phyloP scores from a whole-genome alignment of 2,797 vertebrate species.

The Eurystomus glaucurus region DNA sequence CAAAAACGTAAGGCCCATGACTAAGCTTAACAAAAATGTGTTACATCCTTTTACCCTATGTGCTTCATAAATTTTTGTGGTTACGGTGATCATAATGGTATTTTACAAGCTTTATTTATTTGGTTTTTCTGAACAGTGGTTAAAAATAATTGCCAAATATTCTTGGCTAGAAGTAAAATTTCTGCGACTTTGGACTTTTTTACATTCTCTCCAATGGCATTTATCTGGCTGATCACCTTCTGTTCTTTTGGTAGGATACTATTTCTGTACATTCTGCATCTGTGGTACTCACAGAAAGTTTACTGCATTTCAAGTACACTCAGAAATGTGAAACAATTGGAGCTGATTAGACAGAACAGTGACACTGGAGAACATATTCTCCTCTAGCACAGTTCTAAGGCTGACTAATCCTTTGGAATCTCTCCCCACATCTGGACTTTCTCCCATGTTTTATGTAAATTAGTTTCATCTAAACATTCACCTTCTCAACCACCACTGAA shows the following conservation, averaged over 20 bases:
- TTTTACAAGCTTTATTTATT: not conserved
- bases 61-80: not conserved
- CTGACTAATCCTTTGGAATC: slow-evolving; percentile 58
- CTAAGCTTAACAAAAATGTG: not conserved
- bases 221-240: slow-evolving; percentile 65
- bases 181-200: not conserved
- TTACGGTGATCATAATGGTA: not conserved
- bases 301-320: slow-evolving; percentile 62
- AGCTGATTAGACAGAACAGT: slow-evolving; percentile 70
- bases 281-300: slow-evolving; percentile 29
- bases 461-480: not conserved
- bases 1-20: not conserved
- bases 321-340: slow-evolving; percentile 48
- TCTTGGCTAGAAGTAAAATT: not conserved
- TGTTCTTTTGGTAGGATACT: slow-evolving; percentile 47
- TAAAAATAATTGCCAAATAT: not conserved
- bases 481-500: not conserved
- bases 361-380: slow-evolving; percentile 48
- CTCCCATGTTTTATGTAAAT: not conserved
- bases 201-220: not conserved
- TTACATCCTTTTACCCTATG: not conserved
- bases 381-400: slow-evolving; percentile 11
- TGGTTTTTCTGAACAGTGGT: not conserved
- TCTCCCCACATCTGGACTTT: slow-evolving; percentile 44
- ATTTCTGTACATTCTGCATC: slow-evolving; percentile 60